These are phyloP conservation scores for Drosophila kambysellisi DNA, from an alignment of 2,888 invertebrate species.

Conservation along the genomic window DNA sequence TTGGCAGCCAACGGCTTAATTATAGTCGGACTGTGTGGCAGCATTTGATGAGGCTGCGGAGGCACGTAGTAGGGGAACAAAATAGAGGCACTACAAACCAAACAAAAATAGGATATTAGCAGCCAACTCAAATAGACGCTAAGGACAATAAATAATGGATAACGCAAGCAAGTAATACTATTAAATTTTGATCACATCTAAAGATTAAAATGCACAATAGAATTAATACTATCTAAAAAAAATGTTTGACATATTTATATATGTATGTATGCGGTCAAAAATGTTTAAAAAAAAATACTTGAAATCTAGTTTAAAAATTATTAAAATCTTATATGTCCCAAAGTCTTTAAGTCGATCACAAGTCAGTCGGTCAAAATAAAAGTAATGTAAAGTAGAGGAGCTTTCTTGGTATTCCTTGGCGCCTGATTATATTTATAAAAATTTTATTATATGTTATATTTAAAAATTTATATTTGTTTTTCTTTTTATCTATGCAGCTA, in stretches of 20 bases:
- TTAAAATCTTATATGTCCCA: not conserved
- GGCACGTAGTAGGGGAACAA: not conserved
- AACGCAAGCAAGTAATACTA: not conserved
- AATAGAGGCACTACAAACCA: not conserved
- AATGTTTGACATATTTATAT: not conserved
- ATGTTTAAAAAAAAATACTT: not conserved
- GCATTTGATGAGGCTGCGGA: conserved; percentile 17
- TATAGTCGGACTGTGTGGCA: conserved; percentile 43
- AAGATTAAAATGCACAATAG: too few relatives aligned
- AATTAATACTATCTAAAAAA: not conserved
- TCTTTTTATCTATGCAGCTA: not conserved
- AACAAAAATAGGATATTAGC: not conserved
- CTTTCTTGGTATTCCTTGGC: not conserved
- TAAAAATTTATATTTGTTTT: not conserved
- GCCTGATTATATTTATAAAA: too few relatives aligned
- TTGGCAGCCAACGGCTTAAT: conserved; percentile 75
- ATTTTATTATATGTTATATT: too few relatives aligned
- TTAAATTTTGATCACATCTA: too few relatives aligned
- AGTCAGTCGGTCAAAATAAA: not conserved
- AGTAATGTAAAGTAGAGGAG: not conserved
- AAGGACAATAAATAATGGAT: not conserved
- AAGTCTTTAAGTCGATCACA: not conserved
- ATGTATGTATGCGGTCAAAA: not conserved
- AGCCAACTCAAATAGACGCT: not conserved
- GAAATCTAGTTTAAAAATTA: not conserved